A percentile compares a stretch with the other conserved stretches of the same genome.
Conservation (phyloP, 37 sponge, comb jelly and placozoan species). For the Ianthella basta region DNA sequence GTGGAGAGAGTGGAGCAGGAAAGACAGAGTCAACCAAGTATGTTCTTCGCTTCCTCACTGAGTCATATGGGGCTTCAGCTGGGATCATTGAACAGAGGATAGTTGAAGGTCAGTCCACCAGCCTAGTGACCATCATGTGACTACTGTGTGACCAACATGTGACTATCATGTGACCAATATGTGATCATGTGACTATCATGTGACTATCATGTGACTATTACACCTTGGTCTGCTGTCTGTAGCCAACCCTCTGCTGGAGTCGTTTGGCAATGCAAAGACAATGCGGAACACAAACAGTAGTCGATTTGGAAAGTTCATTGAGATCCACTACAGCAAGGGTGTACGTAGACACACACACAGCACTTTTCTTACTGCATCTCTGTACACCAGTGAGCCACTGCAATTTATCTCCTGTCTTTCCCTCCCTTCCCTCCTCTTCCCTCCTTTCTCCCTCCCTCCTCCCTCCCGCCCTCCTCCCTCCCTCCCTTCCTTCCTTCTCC, state of each 20-base stretch:
- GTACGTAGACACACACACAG: too few species aligned
- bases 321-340: conserved; percentile 87
- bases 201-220: neutral
- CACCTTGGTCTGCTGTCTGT: neutral
- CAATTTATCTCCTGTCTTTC: too few species aligned
- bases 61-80: conserved; percentile 75
- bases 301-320: conserved; percentile 95
- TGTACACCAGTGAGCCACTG: too few species aligned
- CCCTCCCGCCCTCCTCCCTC: neutral
- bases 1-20: conserved; percentile 98
- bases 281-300: conserved; percentile 92
- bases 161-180: too few species aligned
- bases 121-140: neutral
- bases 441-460: conserved; percentile 22
- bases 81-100: conserved; percentile 85
- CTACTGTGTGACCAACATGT: neutral
- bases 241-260: conserved; percentile 96
- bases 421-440: neutral
- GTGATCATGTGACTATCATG: neutral
- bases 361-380: too few species aligned
- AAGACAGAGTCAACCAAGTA: conserved; percentile 96
- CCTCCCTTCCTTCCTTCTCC: neutral
- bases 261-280: conserved; percentile 96
- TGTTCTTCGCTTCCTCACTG: conserved; percentile 85
- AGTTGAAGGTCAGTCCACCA: conserved; percentile 68